Conservation (phyloP, 2,113 vertebrate species). For the Chaetura pelagica region DNA sequence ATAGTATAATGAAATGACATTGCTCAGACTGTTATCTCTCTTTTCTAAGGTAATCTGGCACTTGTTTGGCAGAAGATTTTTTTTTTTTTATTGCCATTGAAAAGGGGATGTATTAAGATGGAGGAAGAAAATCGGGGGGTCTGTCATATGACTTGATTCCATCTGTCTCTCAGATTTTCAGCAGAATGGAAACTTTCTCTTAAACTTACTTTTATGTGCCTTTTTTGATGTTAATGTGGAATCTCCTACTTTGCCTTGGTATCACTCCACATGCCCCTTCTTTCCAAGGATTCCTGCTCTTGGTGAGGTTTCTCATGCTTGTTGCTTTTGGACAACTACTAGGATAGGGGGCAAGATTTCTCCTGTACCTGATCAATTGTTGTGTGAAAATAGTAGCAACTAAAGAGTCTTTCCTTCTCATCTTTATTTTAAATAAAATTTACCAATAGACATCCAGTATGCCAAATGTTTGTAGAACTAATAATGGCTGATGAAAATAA, state of each 20-base stretch:
- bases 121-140: background rate
- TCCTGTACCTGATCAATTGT: background rate
- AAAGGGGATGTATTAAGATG: background rate
- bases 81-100: background rate
- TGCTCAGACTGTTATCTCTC: background rate
- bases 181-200: slow-evolving; percentile 1
- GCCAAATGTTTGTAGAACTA: background rate
- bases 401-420: background rate
- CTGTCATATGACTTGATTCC: background rate
- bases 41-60: background rate
- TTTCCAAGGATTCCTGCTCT: background rate
- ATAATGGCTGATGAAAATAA: background rate
- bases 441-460: background rate
- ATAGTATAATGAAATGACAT: background rate
- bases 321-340: background rate
- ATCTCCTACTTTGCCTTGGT: background rate
- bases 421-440: background rate
- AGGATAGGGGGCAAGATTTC: background rate
- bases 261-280: background rate
- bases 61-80: background rate
- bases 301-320: background rate
- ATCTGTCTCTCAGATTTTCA: background rate
- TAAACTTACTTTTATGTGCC: background rate
- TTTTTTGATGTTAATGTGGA: background rate
- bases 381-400: background rate